phyloP scores from a whole-genome alignment of 2,888 invertebrate genomes.

The Celastrina argiolus region DNA sequence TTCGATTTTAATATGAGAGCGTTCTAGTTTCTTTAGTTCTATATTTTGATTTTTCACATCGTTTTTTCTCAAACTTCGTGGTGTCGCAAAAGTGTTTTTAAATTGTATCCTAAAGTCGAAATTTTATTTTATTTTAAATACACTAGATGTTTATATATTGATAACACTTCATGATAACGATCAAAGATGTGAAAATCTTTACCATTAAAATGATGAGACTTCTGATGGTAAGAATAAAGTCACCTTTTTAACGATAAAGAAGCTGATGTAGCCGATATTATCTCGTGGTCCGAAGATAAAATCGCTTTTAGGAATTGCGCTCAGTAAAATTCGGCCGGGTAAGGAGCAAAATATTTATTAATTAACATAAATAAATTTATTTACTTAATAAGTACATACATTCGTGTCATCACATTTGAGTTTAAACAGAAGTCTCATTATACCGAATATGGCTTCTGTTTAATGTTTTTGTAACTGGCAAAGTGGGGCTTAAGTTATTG shows the following conservation, averaged over 20 bases:
- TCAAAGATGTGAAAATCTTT: neutral
- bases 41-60: neutral
- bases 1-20: neutral
- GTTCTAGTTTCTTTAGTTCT: too few relatives aligned
- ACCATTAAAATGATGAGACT: neutral
- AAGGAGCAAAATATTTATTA: conserved; percentile 4
- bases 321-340: neutral
- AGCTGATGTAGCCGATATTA: neutral
- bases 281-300: neutral
- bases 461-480: neutral
- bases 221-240: neutral
- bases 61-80: neutral
- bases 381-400: conserved; percentile 1
- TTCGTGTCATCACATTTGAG: conserved; percentile 10
- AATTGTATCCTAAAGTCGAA: too few relatives aligned
- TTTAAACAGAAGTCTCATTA: conserved; percentile 4
- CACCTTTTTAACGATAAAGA: neutral
- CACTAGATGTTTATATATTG: too few relatives aligned
- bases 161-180: too few relatives aligned
- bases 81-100: neutral
- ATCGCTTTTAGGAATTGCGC: neutral
- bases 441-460: neutral
- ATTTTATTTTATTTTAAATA: too few relatives aligned
- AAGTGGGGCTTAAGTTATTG: neutral
- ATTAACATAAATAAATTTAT: conserved; percentile 7